Percentiles rank a stretch among this genome's conserved stretches.
These are phyloP conservation scores for Chalcosyrphus nemorum DNA, from an alignment of 2,888 invertebrate genomes.

Conservation along the genomic window DNA sequence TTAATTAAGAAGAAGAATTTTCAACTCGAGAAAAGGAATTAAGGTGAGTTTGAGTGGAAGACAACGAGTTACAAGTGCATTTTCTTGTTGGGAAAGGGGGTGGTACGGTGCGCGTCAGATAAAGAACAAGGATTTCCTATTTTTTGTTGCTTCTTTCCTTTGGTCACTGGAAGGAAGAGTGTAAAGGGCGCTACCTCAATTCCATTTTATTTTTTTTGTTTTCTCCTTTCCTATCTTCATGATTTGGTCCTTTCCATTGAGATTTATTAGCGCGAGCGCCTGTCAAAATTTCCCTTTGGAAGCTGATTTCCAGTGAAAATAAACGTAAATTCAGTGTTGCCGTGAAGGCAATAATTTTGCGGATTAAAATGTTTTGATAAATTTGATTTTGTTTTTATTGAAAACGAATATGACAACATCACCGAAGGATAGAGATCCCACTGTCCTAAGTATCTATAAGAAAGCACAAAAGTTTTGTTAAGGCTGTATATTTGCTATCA, in stretches of 20 bases:
- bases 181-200: constrained; percentile 64
- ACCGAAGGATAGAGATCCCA: too few species aligned
- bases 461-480: too few species aligned
- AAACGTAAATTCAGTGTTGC: constrained; percentile 51
- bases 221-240: background rate
- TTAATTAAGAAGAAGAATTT: constrained; percentile 30
- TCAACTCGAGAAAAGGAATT: constrained; percentile 31
- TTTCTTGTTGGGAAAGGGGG: background rate
- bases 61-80: constrained; percentile 8
- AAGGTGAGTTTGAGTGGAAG: constrained; percentile 42
- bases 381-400: too few species aligned
- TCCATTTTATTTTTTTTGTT: constrained; percentile 12
- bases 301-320: constrained; percentile 47
- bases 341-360: background rate
- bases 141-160: background rate
- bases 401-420: too few species aligned
- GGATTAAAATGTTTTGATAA: background rate
- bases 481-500: too few species aligned
- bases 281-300: constrained; percentile 37
- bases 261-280: constrained; percentile 1
- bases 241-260: constrained; percentile 27
- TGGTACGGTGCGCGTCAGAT: background rate
- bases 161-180: background rate
- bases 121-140: background rate
- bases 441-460: too few species aligned